Percentiles rank a stretch among this genome's conserved stretches.
Evolutionary conservation across 2,888 invertebrate genomes (phyloP).

Genomic region (Agrotis clavis): DNA sequence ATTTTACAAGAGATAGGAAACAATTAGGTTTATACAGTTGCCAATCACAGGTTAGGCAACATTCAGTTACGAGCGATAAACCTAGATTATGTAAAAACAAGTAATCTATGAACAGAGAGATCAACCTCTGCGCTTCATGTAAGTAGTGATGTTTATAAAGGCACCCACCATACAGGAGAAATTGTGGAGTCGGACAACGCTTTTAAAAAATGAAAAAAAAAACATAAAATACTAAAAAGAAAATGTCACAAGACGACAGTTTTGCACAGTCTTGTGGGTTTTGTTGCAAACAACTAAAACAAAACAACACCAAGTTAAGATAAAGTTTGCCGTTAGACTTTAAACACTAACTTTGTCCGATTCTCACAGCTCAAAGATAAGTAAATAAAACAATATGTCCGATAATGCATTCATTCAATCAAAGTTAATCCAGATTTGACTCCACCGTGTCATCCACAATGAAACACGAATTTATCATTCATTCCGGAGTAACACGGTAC

Average conservation of each 20-base stretch:
- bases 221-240: no score
- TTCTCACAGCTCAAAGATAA: slow-evolving; percentile 34
- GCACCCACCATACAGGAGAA: no score
- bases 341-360: not conserved
- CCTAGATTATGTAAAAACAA: no score
- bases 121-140: no score
- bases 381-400: slow-evolving; percentile 31
- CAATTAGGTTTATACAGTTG: no score
- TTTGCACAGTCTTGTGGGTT: not conserved
- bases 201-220: no score
- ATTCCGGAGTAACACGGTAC: slow-evolving; percentile 58
- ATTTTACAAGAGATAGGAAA: no score
- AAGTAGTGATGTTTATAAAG: no score
- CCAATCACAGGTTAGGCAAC: no score
- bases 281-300: not conserved
- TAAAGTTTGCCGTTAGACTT: not conserved
- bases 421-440: slow-evolving; percentile 56
- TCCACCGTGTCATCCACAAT: slow-evolving; percentile 35
- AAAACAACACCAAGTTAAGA: slow-evolving; percentile 7
- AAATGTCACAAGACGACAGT: not conserved
- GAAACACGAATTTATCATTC: slow-evolving; percentile 57
- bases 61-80: no score
- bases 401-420: slow-evolving; percentile 58
- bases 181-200: no score
- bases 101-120: no score